Conservation (phyloP, 2,113 vertebrate genomes). For the Psettodes erumei region DNA sequence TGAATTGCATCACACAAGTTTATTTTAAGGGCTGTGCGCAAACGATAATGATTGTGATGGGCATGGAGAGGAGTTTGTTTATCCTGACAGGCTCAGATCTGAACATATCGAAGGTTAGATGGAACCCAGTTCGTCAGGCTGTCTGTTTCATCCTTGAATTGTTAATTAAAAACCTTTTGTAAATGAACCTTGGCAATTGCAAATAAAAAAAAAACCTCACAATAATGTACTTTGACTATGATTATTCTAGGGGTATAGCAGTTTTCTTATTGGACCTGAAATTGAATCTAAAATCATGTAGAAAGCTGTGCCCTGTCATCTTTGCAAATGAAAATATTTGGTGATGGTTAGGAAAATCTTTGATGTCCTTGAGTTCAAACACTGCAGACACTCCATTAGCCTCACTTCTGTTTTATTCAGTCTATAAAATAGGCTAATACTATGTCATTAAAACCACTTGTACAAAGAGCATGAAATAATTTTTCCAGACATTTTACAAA, state of each 20-base stretch:
- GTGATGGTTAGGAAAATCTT: background rate
- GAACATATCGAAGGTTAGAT: background rate
- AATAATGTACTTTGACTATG: background rate
- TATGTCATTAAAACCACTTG: constrained; percentile 81
- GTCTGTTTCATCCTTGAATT: background rate
- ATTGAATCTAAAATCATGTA: background rate
- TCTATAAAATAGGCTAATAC: constrained; percentile 85
- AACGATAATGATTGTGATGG: background rate
- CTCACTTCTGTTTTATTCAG: constrained; percentile 80
- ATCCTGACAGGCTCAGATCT: too few species aligned
- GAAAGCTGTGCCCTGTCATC: background rate
- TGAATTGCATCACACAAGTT: background rate
- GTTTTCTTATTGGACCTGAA: too few species aligned
- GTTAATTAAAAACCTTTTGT: background rate
- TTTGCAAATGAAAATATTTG: background rate
- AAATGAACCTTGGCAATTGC: background rate
- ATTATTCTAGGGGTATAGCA: too few species aligned
- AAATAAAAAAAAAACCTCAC: background rate
- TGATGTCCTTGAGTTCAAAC: background rate
- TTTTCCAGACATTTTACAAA: constrained; percentile 78
- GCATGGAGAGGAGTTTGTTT: background rate
- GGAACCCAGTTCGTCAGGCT: background rate
- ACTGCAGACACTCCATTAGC: constrained; percentile 33
- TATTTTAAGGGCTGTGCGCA: background rate
- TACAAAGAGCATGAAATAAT: constrained; percentile 84